Conservation (phyloP, 1,140 invertebrate species). For the Drosophila aff. region DNA sequence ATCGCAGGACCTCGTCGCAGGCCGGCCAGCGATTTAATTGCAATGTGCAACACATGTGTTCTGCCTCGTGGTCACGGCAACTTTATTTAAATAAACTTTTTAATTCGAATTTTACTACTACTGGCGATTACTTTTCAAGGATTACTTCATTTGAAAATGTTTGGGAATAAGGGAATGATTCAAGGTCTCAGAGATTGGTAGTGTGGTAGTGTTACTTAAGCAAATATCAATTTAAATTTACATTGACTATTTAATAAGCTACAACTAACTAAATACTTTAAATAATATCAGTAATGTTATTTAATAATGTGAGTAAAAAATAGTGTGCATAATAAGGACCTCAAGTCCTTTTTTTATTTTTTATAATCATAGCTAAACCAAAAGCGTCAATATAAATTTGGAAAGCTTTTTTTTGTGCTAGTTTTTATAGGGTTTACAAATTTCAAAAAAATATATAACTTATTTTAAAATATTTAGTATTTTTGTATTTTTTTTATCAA, state of each 20-base stretch:
- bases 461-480: too few species aligned
- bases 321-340: too few species aligned
- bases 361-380: too few species aligned
- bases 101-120: neutral
- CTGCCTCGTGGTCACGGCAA: neutral
- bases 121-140: neutral
- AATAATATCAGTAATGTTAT: neutral
- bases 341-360: too few species aligned
- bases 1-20: slow-evolving; percentile 6
- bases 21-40: slow-evolving; percentile 68
- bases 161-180: neutral
- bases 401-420: too few species aligned
- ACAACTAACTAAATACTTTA: neutral
- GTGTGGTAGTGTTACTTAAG: neutral
- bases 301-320: neutral
- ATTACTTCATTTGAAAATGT: neutral
- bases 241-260: neutral
- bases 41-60: slow-evolving; percentile 68
- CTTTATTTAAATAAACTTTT: slow-evolving; percentile 24
- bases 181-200: neutral
- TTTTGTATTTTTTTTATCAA: too few species aligned
- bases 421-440: too few species aligned
- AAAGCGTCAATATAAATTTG: too few species aligned
- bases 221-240: neutral
- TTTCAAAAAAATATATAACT: too few species aligned